Evolutionary conservation across 2,888 invertebrate genomes (phyloP).

Genomic region (Trachelus troglodyta): DNA sequence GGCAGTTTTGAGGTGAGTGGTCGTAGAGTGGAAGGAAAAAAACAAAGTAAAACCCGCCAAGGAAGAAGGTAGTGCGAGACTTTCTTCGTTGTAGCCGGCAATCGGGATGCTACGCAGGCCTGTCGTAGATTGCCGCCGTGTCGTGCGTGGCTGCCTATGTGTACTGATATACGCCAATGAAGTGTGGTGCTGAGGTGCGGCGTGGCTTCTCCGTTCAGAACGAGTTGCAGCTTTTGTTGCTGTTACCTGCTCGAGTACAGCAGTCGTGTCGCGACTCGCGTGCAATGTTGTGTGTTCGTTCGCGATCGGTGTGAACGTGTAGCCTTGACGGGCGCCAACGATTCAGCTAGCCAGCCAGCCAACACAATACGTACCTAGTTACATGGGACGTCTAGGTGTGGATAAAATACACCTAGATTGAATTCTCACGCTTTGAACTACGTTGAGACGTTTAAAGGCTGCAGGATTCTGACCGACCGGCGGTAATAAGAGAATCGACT

Average conservation of each 20-base stretch:
- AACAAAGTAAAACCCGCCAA: slow-evolving; percentile 8
- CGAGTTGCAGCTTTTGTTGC: background rate
- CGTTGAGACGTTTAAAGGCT: background rate
- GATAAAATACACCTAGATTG: background rate
- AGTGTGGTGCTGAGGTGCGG: background rate
- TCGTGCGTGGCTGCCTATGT: background rate
- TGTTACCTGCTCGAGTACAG: background rate
- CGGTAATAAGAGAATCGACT: background rate
- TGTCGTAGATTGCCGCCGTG: background rate
- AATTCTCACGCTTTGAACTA: background rate
- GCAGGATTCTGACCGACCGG: slow-evolving; percentile 4
- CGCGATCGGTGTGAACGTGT: slow-evolving; percentile 19
- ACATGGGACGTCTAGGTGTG: background rate
- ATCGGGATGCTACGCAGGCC: background rate
- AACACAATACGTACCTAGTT: slow-evolving; percentile 14
- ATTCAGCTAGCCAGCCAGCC: slow-evolving; percentile 25
- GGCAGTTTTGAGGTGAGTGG: slow-evolving; percentile 21
- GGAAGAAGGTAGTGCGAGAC: slow-evolving; percentile 6
- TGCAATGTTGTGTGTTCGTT: background rate
- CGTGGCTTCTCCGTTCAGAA: slow-evolving; percentile 4
- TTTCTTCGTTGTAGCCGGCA: background rate
- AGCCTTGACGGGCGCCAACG: slow-evolving; percentile 55
- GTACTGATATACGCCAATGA: background rate
- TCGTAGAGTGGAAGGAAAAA: slow-evolving; percentile 25
- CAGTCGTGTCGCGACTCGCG: background rate